Base-by-base conservation (phyloP, 1,140 invertebrate species). In the Drosophila ananassae region DNA sequence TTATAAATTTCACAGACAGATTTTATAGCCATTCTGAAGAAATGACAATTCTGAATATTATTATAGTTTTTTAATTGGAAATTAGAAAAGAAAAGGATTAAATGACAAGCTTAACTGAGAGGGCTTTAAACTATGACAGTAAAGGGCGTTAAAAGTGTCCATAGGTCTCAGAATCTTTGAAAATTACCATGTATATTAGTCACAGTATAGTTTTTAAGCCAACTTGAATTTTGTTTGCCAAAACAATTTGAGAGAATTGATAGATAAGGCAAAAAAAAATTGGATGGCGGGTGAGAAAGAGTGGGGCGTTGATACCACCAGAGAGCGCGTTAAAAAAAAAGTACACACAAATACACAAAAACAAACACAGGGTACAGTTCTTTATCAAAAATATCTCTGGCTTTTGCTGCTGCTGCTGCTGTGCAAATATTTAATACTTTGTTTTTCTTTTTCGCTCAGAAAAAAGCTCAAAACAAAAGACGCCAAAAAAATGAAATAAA, bases 351-450 rank as follows among this genome's bases (percentile, higher is more conserved):
- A 68, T 34, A 56, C 6, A 39, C 25, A 44, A 32, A 52, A 34
- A 53, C 37, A 62, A 10, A 46, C n/a, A 66, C 30, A 47, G 47
- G 44, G 62, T 72, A 79, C 62, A 84, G 67, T 84, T 85, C 63
- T 81, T 85, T 87, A 87, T 87, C 82, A 87, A 46, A 57, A 63
- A 78, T 77, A 51, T 44, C 83, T 64, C 71, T 64, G 54, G 47
- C 59, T 56, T 24, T 62, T 52, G 71, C 79, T 78, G 82, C 83
- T 87, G 83, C 58, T 52, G 71, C 79, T 78, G 82, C 83, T 87
- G 83, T 89, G 66, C 75, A 89, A 87, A 85, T 82, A 82, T 82
- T 87, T 58, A 67, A 81, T 78, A 63, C 32, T 52, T 57, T 30
- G 30, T 51, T 58, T 28, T 54, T 44, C 5, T 66, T 62, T 55